Conservation (phyloP, 2,113 vertebrate species). For the Chrysochloris asiatica region DNA sequence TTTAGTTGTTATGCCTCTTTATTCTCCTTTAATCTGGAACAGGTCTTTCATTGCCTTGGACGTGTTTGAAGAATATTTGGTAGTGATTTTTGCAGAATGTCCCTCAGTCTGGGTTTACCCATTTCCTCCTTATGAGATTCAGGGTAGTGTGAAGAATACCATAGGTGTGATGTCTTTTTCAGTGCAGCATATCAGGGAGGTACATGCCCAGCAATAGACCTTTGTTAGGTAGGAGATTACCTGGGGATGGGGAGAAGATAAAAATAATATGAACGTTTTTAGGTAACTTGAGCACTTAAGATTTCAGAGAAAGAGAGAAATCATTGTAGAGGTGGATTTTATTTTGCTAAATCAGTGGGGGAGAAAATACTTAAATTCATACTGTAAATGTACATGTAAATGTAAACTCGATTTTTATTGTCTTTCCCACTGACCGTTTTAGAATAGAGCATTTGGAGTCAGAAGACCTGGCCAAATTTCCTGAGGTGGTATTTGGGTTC, state of each 20-base stretch:
- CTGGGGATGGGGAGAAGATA: background rate
- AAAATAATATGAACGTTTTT: too few relatives aligned
- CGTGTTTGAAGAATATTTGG: background rate
- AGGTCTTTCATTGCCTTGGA: background rate
- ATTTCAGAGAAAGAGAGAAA: background rate
- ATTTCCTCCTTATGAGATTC: background rate
- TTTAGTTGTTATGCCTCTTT: background rate
- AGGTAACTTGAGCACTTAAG: background rate
- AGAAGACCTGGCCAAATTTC: conserved; percentile 88
- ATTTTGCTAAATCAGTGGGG: background rate
- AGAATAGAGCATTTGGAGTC: conserved; percentile 95
- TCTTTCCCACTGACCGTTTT: conserved; percentile 50
- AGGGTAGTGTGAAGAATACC: background rate
- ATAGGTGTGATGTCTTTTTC: background rate
- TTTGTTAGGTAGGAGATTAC: background rate
- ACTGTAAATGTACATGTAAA: background rate
- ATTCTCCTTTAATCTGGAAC: background rate
- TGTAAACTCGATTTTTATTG: background rate
- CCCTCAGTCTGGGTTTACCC: background rate
- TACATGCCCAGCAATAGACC: background rate
- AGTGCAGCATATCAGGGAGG: background rate
- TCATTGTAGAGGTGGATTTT: background rate
- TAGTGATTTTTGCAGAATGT: background rate
- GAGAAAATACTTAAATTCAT: too few relatives aligned
- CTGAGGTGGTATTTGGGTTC: conserved; percentile 94